Conservation (phyloP, 2,113 vertebrate genomes). For the Andinoacara biseriatus region DNA sequence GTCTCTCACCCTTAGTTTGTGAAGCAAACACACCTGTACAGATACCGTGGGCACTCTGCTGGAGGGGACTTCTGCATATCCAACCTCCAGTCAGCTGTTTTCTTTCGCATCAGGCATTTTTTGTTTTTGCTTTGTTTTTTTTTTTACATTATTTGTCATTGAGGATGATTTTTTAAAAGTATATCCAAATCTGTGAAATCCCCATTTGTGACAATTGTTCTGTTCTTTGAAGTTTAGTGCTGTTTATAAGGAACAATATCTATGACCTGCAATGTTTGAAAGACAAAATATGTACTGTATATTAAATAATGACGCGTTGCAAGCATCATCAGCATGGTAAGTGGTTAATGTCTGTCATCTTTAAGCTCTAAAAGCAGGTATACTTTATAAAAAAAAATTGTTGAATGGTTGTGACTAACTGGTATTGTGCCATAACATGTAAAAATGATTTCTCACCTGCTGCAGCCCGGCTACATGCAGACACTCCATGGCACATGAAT, state of each 20-base stretch:
- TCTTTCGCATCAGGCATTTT: neutral
- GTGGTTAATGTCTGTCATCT: conserved; percentile 60
- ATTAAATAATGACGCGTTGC: conserved; percentile 51
- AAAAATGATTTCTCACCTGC: conserved; percentile 11
- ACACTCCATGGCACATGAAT: conserved; percentile 17
- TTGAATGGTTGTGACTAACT: conserved; percentile 61
- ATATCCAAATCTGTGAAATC: conserved; percentile 40
- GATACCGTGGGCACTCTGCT: conserved; percentile 26
- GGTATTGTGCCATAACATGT: conserved; percentile 60
- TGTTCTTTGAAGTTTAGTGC: conserved; percentile 70
- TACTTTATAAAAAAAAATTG: conserved; percentile 29
- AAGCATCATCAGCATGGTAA: conserved; percentile 64
- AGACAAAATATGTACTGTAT: conserved; percentile 53
- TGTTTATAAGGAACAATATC: conserved; percentile 65
- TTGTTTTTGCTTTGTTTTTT: neutral
- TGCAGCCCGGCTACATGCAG: conserved; percentile 8
- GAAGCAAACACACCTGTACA: conserved; percentile 48
- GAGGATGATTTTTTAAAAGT: conserved; percentile 22
- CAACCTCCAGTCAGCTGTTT: conserved; percentile 26
- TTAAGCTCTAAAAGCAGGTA: conserved; percentile 46
- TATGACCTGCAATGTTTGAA: conserved; percentile 59
- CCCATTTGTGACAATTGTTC: conserved; percentile 67
- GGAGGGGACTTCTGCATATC: conserved; percentile 9
- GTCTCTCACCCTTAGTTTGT: conserved; percentile 36
- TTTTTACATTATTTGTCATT: conserved; percentile 1